These are phyloP conservation scores for Zophobas atratus DNA, from an alignment of 1,140 invertebrate genomes.

Conservation along the genomic window DNA sequence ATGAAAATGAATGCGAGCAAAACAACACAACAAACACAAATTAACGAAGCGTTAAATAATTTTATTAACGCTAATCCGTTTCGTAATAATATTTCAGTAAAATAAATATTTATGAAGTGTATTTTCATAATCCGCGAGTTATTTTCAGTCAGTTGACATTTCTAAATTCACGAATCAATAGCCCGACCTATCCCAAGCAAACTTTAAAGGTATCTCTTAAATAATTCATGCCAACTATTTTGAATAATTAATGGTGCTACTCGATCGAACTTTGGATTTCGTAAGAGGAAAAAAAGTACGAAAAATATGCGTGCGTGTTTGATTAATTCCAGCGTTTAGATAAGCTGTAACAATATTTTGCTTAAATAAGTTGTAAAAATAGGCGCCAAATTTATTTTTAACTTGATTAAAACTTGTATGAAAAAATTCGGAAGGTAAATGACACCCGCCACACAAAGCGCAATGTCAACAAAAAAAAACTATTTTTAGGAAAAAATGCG, in stretches of 20 bases:
- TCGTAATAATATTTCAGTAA: not conserved
- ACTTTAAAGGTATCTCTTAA: conserved; percentile 1
- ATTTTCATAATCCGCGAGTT: conserved; percentile 17
- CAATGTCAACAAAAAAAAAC: not conserved
- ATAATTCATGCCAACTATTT: not conserved
- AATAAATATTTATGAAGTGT: conserved; percentile 19
- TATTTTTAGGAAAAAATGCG: not conserved
- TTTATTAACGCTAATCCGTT: conserved; percentile 25
- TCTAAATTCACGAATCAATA: conserved; percentile 35
- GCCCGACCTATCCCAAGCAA: conserved; percentile 21
- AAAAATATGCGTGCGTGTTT: not conserved
- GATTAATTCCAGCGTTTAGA: not conserved
- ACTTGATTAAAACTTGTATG: not conserved
- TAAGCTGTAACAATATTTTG: not conserved
- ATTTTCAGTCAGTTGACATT: conserved; percentile 19
- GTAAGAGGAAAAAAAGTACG: not conserved
- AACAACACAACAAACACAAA: not conserved
- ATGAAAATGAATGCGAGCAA: not conserved
- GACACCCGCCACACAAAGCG: not conserved
- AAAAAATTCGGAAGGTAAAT: not conserved
- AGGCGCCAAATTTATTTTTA: not conserved
- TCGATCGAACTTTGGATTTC: not conserved
- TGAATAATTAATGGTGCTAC: not conserved
- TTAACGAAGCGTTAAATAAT: conserved; percentile 11
- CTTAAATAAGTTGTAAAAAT: not conserved